phyloP scores from a whole-genome alignment of 1,140 invertebrate species.

The Myzus persicae region DNA sequence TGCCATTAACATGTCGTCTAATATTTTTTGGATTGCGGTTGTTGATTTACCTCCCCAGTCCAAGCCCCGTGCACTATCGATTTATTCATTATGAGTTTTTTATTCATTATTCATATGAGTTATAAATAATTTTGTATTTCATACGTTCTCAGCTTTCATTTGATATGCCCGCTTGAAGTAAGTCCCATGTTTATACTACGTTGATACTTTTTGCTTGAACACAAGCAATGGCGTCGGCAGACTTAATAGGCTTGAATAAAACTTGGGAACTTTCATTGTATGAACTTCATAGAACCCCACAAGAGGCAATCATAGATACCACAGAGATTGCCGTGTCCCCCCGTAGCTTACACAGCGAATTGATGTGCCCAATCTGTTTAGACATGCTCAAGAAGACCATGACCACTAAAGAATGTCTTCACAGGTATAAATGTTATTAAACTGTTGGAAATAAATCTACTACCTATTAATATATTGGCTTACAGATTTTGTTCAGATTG shows the following conservation, averaged over 20 bases:
- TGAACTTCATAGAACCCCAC: conserved; percentile 92
- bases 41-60: background rate
- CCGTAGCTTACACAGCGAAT: conserved; percentile 92
- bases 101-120: no score
- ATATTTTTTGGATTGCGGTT: background rate
- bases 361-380: conserved; percentile 99
- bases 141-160: background rate
- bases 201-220: background rate
- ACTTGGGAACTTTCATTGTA: conserved; percentile 97
- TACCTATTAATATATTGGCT: no score
- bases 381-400: conserved; percentile 99
- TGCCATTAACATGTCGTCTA: background rate
- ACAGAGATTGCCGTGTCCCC: conserved; percentile 97
- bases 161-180: background rate
- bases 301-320: conserved; percentile 89
- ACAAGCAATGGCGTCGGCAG: conserved; percentile 66
- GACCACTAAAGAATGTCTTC: conserved; percentile 99
- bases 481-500: conserved; percentile 92
- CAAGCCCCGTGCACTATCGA: no score
- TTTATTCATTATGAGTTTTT: background rate
- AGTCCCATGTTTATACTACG: background rate
- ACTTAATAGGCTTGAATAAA: conserved; percentile 84
- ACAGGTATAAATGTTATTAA: conserved; percentile 68
- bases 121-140: background rate
- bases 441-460: no score